Evolutionary conservation across 2,888 invertebrate genomes (phyloP), one percentile per base, ranked within the genome.

Genomic region (Fragum fragum): DNA sequence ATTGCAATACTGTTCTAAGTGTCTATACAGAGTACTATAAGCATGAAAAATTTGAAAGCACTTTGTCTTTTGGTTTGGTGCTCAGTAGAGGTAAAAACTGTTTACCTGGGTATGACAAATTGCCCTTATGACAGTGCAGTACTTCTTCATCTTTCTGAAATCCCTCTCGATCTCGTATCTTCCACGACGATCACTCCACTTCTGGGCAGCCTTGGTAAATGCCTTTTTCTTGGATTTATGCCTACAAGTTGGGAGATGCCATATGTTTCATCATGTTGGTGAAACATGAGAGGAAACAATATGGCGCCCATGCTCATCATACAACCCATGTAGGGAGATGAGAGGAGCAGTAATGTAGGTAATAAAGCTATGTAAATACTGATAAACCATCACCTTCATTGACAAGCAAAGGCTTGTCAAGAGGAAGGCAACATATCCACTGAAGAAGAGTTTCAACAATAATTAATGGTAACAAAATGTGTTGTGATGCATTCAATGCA

Each of bases 161-260:
- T 99, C 99, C 90, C 97, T 97, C 92, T 99, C 99, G 95, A 99
- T 99, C 87, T 98, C 97, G 95, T 98, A 98, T 95, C 98, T 97
- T 80, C 99, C 99, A 90, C 97, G 96, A 92, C 98, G 98, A 96
- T 99, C 99, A 92, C 97, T 97, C 99, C 99, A 99, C 95, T 99
- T 99, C 96, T 99, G 99, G 94, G 98, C 97, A 85, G 98, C 96
- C 95, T 99, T 99, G 89, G 98, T 98, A 96, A 99, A 99, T 87
- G 99, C 99, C 98, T 99, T 99, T 98, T 99, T 99, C 97, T 99
- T 99, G 95, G 98, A 98, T 96, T 98, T 98, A 96, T 98, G 99
- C 99, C 99, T 99, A 79, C 29, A 79, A 61, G 57, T 52, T 28
- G 57, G 59, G 53, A 61, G 61, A 52, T 29, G 59, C 29, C 53